These are phyloP conservation scores for Carpatolechia fugitivella DNA, from an alignment of 2,888 invertebrate genomes.

Conservation along the genomic window DNA sequence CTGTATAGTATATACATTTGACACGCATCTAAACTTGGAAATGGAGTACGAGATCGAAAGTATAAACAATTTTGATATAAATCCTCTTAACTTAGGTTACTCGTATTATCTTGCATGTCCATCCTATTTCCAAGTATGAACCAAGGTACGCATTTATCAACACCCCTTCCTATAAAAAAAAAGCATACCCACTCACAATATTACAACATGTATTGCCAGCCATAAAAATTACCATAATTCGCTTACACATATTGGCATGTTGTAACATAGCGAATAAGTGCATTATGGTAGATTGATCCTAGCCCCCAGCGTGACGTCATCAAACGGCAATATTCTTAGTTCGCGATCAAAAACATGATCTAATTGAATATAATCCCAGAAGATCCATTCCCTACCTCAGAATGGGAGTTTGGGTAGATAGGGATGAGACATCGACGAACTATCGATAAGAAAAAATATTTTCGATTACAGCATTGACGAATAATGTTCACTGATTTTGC, in stretches of 20 bases:
- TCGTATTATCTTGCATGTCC: no score
- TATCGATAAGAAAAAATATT: not conserved
- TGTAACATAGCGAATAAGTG: not conserved
- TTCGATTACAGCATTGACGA: no score
- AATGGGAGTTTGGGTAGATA: conserved; percentile 22
- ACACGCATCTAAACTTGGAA: no score
- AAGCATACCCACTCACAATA: not conserved
- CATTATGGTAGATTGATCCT: conserved; percentile 10
- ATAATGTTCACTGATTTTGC: no score
- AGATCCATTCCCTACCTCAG: conserved; percentile 15
- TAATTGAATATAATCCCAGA: conserved; percentile 23
- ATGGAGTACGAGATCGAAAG: no score
- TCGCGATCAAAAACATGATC: conserved; percentile 21
- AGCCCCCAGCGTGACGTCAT: not conserved
- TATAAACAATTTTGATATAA: no score
- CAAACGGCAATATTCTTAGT: conserved; percentile 2
- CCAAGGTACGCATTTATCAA: no score
- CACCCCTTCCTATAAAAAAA: not conserved
- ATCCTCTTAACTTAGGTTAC: no score
- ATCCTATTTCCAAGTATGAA: no score
- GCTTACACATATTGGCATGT: not conserved
- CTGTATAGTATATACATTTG: no score
- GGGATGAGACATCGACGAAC: not conserved
- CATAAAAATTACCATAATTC: conserved; percentile 3
- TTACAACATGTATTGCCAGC: not conserved